phyloP scores from a whole-genome alignment of 2,888 invertebrate genomes.

The Frankliniella intonsa region DNA sequence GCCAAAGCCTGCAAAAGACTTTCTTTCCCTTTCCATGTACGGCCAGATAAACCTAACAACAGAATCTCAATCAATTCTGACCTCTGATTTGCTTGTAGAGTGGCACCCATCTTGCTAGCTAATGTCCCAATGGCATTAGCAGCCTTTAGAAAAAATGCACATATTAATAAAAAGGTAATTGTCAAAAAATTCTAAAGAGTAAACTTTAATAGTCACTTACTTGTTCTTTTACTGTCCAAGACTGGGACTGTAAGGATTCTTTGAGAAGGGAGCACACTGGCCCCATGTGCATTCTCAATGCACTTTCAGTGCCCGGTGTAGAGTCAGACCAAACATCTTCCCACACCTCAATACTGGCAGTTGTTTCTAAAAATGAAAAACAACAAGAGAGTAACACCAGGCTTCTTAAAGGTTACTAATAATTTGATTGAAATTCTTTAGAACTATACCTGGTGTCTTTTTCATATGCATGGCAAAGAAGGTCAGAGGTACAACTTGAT shows the following conservation, averaged over 20 bases:
- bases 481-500: constrained; percentile 70
- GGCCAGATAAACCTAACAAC: constrained; percentile 67
- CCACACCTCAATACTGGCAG: constrained; percentile 65
- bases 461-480: constrained; percentile 89
- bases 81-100: constrained; percentile 60
- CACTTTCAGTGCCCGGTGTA: constrained; percentile 80
- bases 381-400: background rate
- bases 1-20: constrained; percentile 72
- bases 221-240: constrained; percentile 84
- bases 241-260: constrained; percentile 69
- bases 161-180: constrained; percentile 22
- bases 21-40: constrained; percentile 89
- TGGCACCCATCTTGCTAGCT: constrained; percentile 62
- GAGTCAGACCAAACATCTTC: constrained; percentile 86
- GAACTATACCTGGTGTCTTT: constrained; percentile 46
- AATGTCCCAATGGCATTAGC: constrained; percentile 77
- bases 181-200: background rate
- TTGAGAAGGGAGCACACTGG: constrained; percentile 67
- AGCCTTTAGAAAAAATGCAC: constrained; percentile 50
- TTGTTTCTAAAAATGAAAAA: constrained; percentile 47
- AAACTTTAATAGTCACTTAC: constrained; percentile 42
- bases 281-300: constrained; percentile 69
- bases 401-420: constrained; percentile 19
- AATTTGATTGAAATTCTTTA: constrained; percentile 23
- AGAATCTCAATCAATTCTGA: constrained; percentile 62